Base-by-base conservation (phyloP, 2,113 vertebrate species). In the Larimichthys crocea region DNA sequence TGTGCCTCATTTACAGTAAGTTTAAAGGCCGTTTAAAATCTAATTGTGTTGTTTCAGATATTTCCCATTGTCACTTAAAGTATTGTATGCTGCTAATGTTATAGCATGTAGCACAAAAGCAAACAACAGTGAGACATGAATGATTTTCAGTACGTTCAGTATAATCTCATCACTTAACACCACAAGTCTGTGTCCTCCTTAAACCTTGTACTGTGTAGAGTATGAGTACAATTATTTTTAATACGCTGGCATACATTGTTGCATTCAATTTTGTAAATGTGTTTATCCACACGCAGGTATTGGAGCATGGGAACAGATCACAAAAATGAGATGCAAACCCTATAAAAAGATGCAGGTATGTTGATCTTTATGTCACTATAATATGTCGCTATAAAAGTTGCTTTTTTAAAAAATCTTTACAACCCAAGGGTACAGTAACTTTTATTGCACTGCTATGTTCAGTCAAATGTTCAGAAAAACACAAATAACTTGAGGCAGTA, bases 331-430 rank as follows among this genome's bases (percentile, higher is more conserved):
- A 89, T 94, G 86, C 88, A 98, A 97, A 92, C 93, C 97, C 0
- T 99, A 97, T 88, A 96, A 96, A 75, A 95, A 96, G 90, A 99
- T 99, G 98, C 98, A 99, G 97, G 98, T 99, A 91, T 35, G 71
- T 83, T 59, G 2, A 80, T 24, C 16, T 55, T 64, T 5, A 69
- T 31, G 11, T 72, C n/a, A 44, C 17, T 53, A 2, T 52, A 14
- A 29, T 3, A 17, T 65, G 15, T 8, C 8, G 35, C 35, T 35
- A 9, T 40, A 40, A 8, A 10, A 35, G 15, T 62, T 70, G 65
- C 71, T 69, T 44, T 69, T 77, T 69, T 77, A 84, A 17, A 15
- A 15, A 48, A 16, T 22, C 7, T 17, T 3, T 20, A 22, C 12
- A 35, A 20, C 40, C 26, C 12, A 46, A 19, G 3, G n/a, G 6